Evolutionary conservation across 2,888 invertebrate species (phyloP).

Genomic region (Hydroisotoma schaefferi): DNA sequence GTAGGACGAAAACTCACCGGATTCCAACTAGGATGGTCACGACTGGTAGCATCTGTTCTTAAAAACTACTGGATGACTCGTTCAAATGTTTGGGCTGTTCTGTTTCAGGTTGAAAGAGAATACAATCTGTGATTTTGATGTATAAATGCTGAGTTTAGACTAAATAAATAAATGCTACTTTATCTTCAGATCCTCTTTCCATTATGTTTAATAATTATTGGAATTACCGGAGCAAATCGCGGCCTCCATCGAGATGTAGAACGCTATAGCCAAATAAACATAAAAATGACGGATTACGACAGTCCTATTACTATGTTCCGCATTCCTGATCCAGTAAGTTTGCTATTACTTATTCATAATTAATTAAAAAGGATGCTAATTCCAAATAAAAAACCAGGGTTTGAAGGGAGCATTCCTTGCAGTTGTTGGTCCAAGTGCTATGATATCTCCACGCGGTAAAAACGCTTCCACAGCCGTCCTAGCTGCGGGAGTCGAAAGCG

Average conservation of each 20-base stretch:
- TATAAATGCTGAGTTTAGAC: background rate
- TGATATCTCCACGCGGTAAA: background rate
- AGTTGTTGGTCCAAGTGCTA: background rate
- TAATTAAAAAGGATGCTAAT: background rate
- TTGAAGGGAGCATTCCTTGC: background rate
- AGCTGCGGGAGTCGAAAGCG: background rate
- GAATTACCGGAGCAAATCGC: conserved; percentile 21
- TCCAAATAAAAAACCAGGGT: background rate
- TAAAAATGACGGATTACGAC: conserved; percentile 13
- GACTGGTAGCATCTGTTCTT: conserved; percentile 14
- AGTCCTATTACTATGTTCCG: conserved; percentile 9
- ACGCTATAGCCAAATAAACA: conserved; percentile 18
- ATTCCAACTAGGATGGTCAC: background rate
- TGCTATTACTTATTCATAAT: background rate
- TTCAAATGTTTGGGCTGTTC: background rate
- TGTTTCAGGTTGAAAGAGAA: conserved; percentile 12
- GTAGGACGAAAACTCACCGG: conserved; percentile 6
- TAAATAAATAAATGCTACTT: too few relatives aligned
- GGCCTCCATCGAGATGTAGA: conserved; percentile 22
- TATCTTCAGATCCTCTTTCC: conserved; percentile 15
- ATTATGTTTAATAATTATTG: conserved; percentile 14
- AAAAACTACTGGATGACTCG: conserved; percentile 21
- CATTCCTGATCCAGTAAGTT: background rate
- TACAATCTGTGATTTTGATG: background rate
- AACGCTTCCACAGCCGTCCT: background rate